Evolutionary conservation across 2,797 vertebrate species (phyloP), one percentile per base, ranked within the genome.

Genomic region (Mormyrops attenuatus): DNA sequence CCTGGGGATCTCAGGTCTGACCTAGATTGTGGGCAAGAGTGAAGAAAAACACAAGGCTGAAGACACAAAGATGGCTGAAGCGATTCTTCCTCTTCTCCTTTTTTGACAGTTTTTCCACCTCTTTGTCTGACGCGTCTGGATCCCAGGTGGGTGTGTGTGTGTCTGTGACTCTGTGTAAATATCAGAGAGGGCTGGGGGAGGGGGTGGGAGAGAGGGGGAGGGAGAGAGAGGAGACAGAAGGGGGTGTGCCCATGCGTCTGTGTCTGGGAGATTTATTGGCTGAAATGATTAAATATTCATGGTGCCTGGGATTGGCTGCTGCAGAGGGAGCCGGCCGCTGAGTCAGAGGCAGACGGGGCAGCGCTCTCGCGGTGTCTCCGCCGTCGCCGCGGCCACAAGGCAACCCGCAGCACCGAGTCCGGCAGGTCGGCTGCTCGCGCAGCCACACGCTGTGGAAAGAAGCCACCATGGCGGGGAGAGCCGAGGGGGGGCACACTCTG

Each of bases 271-370:
- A 69, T 63, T 87, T 73, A 69, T 53, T 89, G 84, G 89, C 85
- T 89, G 89, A 63, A 34, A 34, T 26, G n/a, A 87, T 89, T 89
- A 89, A 87, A 89, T 89, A 87, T 87, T 89, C 89, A 89, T 87
- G 13, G 60, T 13, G 8, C 47, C 41, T 1, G 11, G 60, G 89
- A 89, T 89, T 87, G 84, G 89, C 44, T 87, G 60, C 84, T 34
- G 41, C 41, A 15, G 53, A 84, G 11, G 88, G 88, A 85, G 69
- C 73, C 50, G n/a, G 88, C 41, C 41, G 53, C 69, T 89, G 82
- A 63, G 53, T 60, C 30, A 77, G 60, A 63, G 85, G 47, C 49
- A 60, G 22, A 60, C 30, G 41, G 55, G 87, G 57, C 55, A 34
- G 87, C 3, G 87, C 57, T 88, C 50, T 15, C 1, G 57, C 57